Percentiles rank a stretch among this genome's conserved stretches.
phyloP scores from a whole-genome alignment of 1,140 invertebrate species.

The Zaprionus gabonicus region DNA sequence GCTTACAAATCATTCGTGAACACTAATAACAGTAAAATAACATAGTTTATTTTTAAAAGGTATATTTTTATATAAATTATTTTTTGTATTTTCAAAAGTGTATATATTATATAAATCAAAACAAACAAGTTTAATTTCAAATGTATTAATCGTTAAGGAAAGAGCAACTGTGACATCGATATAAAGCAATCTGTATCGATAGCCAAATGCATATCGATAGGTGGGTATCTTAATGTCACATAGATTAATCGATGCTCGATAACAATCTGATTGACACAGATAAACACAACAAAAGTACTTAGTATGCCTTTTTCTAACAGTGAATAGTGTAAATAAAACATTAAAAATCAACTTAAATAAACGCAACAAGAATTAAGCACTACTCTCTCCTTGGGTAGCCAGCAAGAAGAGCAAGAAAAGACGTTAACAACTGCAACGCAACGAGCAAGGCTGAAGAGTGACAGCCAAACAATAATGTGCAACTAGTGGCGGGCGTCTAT shows the following conservation, averaged over 20 bases:
- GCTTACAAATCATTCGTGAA: no score
- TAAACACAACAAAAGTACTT: slow-evolving; percentile 37
- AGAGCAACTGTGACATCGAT: neutral
- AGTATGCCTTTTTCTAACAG: slow-evolving; percentile 35
- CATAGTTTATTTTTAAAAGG: no score
- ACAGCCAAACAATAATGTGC: slow-evolving; percentile 52
- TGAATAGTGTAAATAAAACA: slow-evolving; percentile 31
- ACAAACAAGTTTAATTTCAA: neutral
- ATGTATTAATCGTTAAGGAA: neutral
- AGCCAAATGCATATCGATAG: slow-evolving; percentile 16
- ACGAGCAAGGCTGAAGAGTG: neutral
- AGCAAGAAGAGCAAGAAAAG: neutral
- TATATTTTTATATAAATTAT: no score
- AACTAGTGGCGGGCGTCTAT: slow-evolving; percentile 65
- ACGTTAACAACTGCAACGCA: neutral
- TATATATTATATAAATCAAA: no score
- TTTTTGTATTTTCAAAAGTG: no score
- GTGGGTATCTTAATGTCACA: neutral
- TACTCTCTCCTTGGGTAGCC: neutral
- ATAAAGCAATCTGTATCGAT: neutral
- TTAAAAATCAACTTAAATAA: slow-evolving; percentile 4
- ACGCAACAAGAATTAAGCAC: neutral
- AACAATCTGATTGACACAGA: slow-evolving; percentile 30
- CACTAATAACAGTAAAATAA: no score
- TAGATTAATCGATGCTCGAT: slow-evolving; percentile 26